Base-by-base conservation (phyloP, 2,797 vertebrate species). In the Dryobates pubescens region DNA sequence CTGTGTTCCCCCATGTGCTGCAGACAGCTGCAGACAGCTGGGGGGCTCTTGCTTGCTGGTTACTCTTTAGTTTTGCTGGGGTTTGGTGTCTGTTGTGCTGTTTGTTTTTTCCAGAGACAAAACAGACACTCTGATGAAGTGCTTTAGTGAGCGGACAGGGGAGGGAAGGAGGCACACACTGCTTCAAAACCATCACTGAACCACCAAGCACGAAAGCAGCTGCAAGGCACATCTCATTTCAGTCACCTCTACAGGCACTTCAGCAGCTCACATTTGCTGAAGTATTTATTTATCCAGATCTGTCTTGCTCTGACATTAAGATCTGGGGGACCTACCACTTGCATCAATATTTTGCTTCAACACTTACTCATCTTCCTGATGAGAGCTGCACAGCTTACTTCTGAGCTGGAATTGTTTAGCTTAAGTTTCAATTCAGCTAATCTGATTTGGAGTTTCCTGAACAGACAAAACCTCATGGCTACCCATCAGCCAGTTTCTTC, bases 321-420 rank as follows among this genome's bases (percentile, higher is more conserved):
- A 90, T 68, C 61, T 18, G 5, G 22, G 85, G 26, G 73, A 74
- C 18, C 41, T 56, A 68, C 22, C 58, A 56, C 36, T 17, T 75
- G 41, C 62, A 79, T 65, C 68, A 82, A 47, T 77, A 89, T 82
- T 90, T 88, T 90, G 51, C 34, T 87, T 86, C 41, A 71, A 51
- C 29, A 9, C 13, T 43, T 90, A 79, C 7, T 92, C 14, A 77
- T 43, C 47, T 69, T 81, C 8, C 18, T 3, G 4, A 75, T 56
- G 54, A 64, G 71, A 69, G 22, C 0, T 15, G 16, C 7, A 36
- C 0, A 2, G 85, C 81, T 91, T 89, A 83, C 32, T 67, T 78
- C 47, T 36, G 75, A 63, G 27, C 4, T 69, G 22, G 67, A 70
- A 43, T 38, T 54, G 64, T 77, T 94, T 64, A 49, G 41, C 36